These are phyloP conservation scores for Raja brachyura DNA, from an alignment of 2,113 vertebrate genomes.

Conservation along the genomic window DNA sequence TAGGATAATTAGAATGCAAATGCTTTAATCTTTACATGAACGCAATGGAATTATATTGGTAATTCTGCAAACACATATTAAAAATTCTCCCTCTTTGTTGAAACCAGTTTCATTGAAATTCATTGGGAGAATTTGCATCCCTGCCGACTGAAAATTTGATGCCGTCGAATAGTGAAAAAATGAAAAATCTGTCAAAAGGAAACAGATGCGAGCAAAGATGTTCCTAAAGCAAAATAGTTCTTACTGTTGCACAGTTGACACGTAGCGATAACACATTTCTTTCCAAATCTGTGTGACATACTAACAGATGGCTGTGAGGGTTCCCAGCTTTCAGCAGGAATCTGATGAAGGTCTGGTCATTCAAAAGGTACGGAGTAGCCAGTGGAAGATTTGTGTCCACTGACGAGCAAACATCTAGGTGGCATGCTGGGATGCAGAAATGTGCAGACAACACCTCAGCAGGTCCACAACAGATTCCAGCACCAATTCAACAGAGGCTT, in stretches of 20 bases:
- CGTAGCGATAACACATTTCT: conserved; percentile 47
- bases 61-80: too few relatives aligned
- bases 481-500: conserved; percentile 53
- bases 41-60: not conserved
- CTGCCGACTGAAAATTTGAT: not conserved
- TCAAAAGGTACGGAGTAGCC: conserved; percentile 46
- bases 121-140: not conserved
- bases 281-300: conserved; percentile 49
- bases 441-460: conserved; percentile 51
- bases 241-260: conserved; percentile 50
- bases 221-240: conserved; percentile 49
- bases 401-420: conserved; percentile 50
- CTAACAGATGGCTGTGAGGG: conserved; percentile 53
- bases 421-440: conserved; percentile 50
- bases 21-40: not conserved
- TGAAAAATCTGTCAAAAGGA: conserved; percentile 46
- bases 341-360: conserved; percentile 46
- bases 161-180: conserved; percentile 23
- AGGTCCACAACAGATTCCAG: conserved; percentile 52
- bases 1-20: not conserved
- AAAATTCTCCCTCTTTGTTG: not conserved
- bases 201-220: conserved; percentile 47
- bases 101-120: not conserved
- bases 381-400: conserved; percentile 47
- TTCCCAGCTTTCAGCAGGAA: conserved; percentile 53